phyloP scores from a whole-genome alignment of 2,797 vertebrate genomes.

The Paedocypris micromegethes region DNA sequence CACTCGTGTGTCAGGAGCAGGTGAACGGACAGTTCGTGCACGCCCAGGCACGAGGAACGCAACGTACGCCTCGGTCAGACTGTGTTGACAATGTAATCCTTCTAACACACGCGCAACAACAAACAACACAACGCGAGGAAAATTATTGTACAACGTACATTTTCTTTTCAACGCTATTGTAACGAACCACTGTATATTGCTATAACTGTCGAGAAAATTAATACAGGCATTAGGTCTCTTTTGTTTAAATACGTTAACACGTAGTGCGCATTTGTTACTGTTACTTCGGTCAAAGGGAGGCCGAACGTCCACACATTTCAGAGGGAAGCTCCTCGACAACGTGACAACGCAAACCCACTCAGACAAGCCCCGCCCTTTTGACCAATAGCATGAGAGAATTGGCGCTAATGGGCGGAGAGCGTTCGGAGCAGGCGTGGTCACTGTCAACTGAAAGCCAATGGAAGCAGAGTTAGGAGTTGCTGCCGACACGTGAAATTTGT shows the following conservation, averaged over 20 bases:
- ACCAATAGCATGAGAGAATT: conserved; percentile 18
- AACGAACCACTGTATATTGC: too few relatives aligned
- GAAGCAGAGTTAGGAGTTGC: background rate
- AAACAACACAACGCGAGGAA: background rate
- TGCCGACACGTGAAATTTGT: conserved; percentile 29
- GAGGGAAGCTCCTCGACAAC: conserved; percentile 34
- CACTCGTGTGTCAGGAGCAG: conserved; percentile 6
- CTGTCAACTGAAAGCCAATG: conserved; percentile 17
- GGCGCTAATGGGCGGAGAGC: conserved; percentile 12
- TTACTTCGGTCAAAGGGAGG: background rate
- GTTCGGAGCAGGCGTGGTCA: background rate
- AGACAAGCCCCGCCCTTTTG: background rate
- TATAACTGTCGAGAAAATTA: too few relatives aligned
- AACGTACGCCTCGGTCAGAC: background rate
- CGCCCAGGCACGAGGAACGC: conserved; percentile 5
- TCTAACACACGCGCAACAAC: background rate
- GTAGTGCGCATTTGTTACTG: background rate
- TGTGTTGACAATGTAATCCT: background rate
- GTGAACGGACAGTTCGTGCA: conserved; percentile 5
- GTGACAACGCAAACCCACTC: conserved; percentile 28
- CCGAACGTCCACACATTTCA: conserved; percentile 2
- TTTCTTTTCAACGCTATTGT: too few relatives aligned
- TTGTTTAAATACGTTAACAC: background rate
- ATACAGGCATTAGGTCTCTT: too few relatives aligned
- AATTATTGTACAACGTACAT: too few relatives aligned